Base-by-base conservation (phyloP, 2,113 vertebrate species). In the Nematolebias whitei region DNA sequence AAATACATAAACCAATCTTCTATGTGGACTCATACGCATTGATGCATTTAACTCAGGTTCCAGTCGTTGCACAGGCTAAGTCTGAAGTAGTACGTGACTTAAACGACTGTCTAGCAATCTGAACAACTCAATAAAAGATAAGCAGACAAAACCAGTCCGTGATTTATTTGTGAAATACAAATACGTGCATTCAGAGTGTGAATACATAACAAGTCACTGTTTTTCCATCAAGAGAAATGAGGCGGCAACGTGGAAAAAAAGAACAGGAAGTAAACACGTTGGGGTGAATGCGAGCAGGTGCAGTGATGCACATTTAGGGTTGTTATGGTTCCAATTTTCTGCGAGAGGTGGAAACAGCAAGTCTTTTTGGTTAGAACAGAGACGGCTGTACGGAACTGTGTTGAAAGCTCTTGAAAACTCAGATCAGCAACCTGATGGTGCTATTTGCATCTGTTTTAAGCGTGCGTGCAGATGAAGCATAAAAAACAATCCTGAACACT, bases 341-440 rank as follows among this genome's bases (percentile, higher is more conserved):
- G 63, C 47, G 48, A 60, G 41, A 68, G 62, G 56, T 12, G 15
- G 63, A 71, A 72, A 75, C 70, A 51, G 74, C 74, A 54, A 65
- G 63, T 59, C 66, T 87, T 76, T 75, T 64, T 74, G 62, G 63
- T 71, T 54, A 29, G 44, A 74, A 48, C 60, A 45, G 35, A 72
- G 57, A 73, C 10, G 56, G 60, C 43, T 45, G 13, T 0, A 15
- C 63, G 85, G 82, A 71, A 85, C 49, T n/a, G 16, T 48, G 74
- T 71, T 85, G 35, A 88, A 85, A 89, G 80, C 67, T 68, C 51
- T 41, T 11, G 43, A 75, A 68, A 78, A 76, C 83, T 72, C 54
- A 67, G 74, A 86, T 79, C 63, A 73, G 71, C 43, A 78, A 35
- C 48, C 49, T 56, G 67, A 85, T 66, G 65, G 66, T 63, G 55